Conservation (phyloP, 2,113 vertebrate genomes). For the Hippolais icterina region DNA sequence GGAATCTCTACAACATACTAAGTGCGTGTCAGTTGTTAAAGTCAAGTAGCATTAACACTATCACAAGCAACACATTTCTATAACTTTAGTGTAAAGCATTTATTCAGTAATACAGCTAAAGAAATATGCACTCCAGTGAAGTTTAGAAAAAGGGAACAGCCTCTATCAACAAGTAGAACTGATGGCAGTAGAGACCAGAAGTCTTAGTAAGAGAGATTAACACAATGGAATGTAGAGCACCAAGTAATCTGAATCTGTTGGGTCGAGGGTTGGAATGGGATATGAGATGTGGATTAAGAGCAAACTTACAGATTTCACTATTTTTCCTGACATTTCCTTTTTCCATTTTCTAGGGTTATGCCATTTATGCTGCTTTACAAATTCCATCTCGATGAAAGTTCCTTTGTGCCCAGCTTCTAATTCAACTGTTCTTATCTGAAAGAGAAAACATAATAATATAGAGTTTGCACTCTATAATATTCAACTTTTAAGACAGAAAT, state of each 20-base stretch:
- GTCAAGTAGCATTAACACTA: not conserved
- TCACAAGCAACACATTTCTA: not conserved
- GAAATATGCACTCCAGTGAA: not conserved
- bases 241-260: not conserved
- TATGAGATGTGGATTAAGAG: not conserved
- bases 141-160: not conserved
- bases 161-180: not conserved
- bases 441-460: not conserved
- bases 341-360: not conserved
- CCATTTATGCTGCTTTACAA: not conserved
- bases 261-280: rapidly evolving
- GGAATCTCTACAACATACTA: not conserved
- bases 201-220: not conserved
- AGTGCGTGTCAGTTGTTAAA: not conserved
- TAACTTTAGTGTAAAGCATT: not conserved
- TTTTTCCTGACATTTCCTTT: not conserved
- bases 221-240: not conserved
- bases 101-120: not conserved
- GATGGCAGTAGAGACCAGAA: rapidly evolving
- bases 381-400: not conserved
- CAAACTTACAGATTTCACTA: not conserved
- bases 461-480: not conserved
- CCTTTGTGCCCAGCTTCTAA: not conserved
- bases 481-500: not conserved
- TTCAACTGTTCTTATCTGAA: constrained; percentile 4